These are phyloP conservation scores for Laspeyria flexula DNA, from an alignment of 2,888 invertebrate species.

Conservation along the genomic window DNA sequence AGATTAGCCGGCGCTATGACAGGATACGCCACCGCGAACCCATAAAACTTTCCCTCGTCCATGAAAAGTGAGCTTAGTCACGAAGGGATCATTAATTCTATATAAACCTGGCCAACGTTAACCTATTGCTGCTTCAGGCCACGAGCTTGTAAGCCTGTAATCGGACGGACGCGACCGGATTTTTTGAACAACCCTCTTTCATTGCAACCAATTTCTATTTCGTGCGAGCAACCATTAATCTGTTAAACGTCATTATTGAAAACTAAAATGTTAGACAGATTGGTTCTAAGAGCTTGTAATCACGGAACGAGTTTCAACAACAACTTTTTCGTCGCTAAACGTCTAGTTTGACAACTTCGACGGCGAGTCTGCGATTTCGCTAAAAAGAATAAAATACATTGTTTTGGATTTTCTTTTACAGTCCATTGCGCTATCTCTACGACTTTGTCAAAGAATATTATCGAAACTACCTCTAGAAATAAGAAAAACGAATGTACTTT, in stretches of 20 bases:
- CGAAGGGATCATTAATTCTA: slow-evolving; percentile 73
- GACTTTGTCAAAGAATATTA: slow-evolving; percentile 44
- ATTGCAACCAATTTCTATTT: slow-evolving; percentile 30
- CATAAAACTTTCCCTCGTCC: slow-evolving; percentile 76
- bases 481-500: slow-evolving; percentile 32
- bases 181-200: slow-evolving; percentile 43
- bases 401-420: slow-evolving; percentile 45
- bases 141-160: slow-evolving; percentile 54
- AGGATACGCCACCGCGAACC: slow-evolving; percentile 55
- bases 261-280: slow-evolving; percentile 30
- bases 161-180: slow-evolving; percentile 64
- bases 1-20: slow-evolving; percentile 58
- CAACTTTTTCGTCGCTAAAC: slow-evolving; percentile 17
- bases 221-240: slow-evolving; percentile 50
- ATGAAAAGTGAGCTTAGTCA: slow-evolving; percentile 78
- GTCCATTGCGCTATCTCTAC: slow-evolving; percentile 43
- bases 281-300: slow-evolving; percentile 20
- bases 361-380: slow-evolving; percentile 30
- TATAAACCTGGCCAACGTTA: slow-evolving; percentile 53
- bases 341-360: slow-evolving; percentile 26
- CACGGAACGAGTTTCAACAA: slow-evolving; percentile 18
- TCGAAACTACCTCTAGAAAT: slow-evolving; percentile 37
- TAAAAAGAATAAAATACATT: slow-evolving; percentile 45
- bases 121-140: slow-evolving; percentile 28
- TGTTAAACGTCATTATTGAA: slow-evolving; percentile 43